These are phyloP conservation scores for Drosophila conformis DNA, from an alignment of 2,888 invertebrate genomes.

Conservation along the genomic window DNA sequence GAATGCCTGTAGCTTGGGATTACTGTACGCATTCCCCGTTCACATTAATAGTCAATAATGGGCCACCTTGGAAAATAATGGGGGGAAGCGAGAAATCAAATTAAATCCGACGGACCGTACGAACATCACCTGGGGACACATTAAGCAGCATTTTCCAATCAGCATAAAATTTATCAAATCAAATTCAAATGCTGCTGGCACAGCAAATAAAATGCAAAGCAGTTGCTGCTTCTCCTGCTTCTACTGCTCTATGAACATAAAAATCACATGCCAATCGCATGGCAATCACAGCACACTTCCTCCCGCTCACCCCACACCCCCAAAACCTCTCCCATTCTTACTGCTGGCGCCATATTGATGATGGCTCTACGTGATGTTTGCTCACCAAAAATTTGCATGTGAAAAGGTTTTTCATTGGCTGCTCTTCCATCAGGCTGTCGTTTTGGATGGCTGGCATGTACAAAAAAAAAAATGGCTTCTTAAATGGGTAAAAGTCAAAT, in stretches of 20 bases:
- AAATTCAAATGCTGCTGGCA: slow-evolving; percentile 66
- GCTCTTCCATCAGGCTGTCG: slow-evolving; percentile 52
- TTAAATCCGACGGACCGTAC: slow-evolving; percentile 35
- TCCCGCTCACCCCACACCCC: not conserved
- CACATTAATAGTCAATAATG: slow-evolving; percentile 75
- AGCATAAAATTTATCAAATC: slow-evolving; percentile 80
- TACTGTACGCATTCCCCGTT: slow-evolving; percentile 65
- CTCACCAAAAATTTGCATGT: slow-evolving; percentile 69
- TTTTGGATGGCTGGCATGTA: slow-evolving; percentile 18
- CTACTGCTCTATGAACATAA: slow-evolving; percentile 41
- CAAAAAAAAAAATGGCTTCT: slow-evolving; percentile 22
- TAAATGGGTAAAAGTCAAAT: slow-evolving; percentile 47
- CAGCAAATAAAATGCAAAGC: slow-evolving; percentile 68
- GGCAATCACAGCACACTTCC: slow-evolving; percentile 52
- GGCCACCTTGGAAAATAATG: slow-evolving; percentile 77
- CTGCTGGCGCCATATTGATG: slow-evolving; percentile 61
- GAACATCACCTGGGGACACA: slow-evolving; percentile 68
- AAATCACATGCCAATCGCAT: slow-evolving; percentile 74
- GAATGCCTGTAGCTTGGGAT: slow-evolving; percentile 39
- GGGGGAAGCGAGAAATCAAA: slow-evolving; percentile 44
- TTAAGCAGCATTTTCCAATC: slow-evolving; percentile 77
- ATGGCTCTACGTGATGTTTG: slow-evolving; percentile 68
- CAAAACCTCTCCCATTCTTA: not conserved
- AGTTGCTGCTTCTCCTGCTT: slow-evolving; percentile 5
- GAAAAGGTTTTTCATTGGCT: slow-evolving; percentile 64